Conservation (phyloP, 2,113 vertebrate genomes). For the Calypte anna region DNA sequence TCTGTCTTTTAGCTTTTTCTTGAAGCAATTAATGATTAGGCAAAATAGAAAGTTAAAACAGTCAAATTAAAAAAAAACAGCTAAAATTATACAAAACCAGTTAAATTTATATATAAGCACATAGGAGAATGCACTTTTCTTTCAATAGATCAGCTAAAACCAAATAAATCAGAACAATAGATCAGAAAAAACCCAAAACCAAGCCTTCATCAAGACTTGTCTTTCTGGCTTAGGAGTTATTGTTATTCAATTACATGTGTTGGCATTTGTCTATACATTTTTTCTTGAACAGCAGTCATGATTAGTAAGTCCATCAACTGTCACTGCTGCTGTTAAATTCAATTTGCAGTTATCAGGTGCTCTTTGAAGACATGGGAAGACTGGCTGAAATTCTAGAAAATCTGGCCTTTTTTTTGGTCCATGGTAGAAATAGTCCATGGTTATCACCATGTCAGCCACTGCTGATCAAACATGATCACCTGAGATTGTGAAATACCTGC, state of each 20-base stretch:
- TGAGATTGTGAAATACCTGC: not conserved
- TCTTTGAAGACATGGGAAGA: not conserved
- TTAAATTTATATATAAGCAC: not conserved
- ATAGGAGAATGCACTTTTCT: not conserved
- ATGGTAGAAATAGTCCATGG: not conserved
- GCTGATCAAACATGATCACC: not conserved
- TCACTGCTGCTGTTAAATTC: not conserved
- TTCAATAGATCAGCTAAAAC: not conserved
- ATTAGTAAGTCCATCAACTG: not conserved
- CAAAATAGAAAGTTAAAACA: not conserved
- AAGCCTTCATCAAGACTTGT: not conserved
- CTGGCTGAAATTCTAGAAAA: not conserved
- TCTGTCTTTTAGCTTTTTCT: not conserved
- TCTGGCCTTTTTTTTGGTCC: not conserved
- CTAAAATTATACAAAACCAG: not conserved
- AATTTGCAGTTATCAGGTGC: not conserved
- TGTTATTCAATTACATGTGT: not conserved
- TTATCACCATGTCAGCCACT: not conserved
- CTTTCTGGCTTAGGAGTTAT: not conserved
- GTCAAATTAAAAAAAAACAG: no score
- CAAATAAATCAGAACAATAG: no score
- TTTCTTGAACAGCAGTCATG: not conserved
- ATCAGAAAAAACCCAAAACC: not conserved
- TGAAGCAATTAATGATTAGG: not conserved
- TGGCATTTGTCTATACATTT: not conserved